Evolutionary conservation across 2,797 vertebrate genomes (phyloP), one percentile per base, ranked within the genome.

Genomic region (Clarias platycephalus): DNA sequence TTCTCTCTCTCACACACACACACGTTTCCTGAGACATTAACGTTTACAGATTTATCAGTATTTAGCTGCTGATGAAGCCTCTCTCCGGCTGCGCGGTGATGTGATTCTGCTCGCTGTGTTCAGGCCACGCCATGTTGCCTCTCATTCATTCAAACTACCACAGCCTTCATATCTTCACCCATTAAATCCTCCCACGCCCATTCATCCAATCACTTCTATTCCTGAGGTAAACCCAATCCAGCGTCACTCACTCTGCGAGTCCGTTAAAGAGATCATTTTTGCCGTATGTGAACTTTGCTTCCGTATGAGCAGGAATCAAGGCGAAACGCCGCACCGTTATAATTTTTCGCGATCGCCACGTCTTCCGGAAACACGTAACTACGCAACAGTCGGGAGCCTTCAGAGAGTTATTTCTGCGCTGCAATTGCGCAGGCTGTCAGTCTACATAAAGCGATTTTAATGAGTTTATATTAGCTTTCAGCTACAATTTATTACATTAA

Each of bases 231-330:
- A 91, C 91, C 6, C 90, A 90, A 20, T 91, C 90, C 74, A 81
- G 89, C 87, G 86, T 89, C 34, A 82, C 97, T 97, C 95, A 98
- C 97, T 99, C 91, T 99, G 97, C 0, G 96, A 97, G 88, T 98
- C 97, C 74, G 97, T 95, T 83, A 98, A 93, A 64, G 97, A 98
- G 89, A 98, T 98, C 97, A 98, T 99, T 91, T 87, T 90, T 90
- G 71, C 86, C 70, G 28, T 31, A n/a, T 37, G 6, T 74, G 7
- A 58, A 84, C 22, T 9, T 44, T 34, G 13, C 22, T 66, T 55
- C 37, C 70, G 93, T 63, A 5, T 44, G 44, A 64, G 26, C 31
- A 37, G 24, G 28, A 67, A 81, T 66, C 26, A 87, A 71, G 88
- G 89, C 91, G 88, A 90, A 91, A 88, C 90, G 67, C 90, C 87